A percentile compares a stretch with the other conserved stretches of the same genome.
These are phyloP conservation scores for Ectobius pallidus DNA, from an alignment of 2,888 invertebrate genomes.

Conservation along the genomic window DNA sequence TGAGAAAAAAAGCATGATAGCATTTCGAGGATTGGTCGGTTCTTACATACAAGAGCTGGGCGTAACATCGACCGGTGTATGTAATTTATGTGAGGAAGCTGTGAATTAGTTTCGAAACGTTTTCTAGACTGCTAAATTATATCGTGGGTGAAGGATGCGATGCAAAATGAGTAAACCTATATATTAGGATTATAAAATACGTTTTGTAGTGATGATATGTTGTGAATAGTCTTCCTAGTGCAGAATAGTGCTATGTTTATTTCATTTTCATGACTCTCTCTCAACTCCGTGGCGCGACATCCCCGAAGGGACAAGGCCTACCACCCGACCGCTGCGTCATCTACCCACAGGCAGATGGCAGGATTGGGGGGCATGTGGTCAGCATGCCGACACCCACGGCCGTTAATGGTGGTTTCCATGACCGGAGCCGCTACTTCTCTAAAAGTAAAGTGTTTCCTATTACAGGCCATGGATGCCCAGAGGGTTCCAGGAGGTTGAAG, in stretches of 20 bases:
- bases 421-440: too few species aligned
- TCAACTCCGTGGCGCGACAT: too few species aligned
- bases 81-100: constrained; percentile 30
- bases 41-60: background rate
- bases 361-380: too few species aligned
- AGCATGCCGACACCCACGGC: too few species aligned
- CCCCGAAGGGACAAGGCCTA: too few species aligned
- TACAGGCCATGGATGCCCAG: too few species aligned
- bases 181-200: constrained; percentile 28
- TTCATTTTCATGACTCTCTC: too few species aligned
- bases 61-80: background rate
- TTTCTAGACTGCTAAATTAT: constrained; percentile 25
- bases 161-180: constrained; percentile 22
- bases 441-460: too few species aligned
- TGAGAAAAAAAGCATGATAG: background rate
- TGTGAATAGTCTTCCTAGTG: background rate
- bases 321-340: too few species aligned
- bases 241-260: background rate
- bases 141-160: constrained; percentile 29
- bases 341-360: too few species aligned
- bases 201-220: constrained; percentile 11
- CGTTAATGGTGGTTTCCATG: too few species aligned
- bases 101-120: constrained; percentile 24
- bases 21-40: background rate
- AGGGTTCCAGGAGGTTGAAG: too few species aligned